Percentiles rank a stretch among this genome's conserved stretches.
phyloP scores from a whole-genome alignment of 2,797 vertebrate genomes.

The Muscicapa comitata region DNA sequence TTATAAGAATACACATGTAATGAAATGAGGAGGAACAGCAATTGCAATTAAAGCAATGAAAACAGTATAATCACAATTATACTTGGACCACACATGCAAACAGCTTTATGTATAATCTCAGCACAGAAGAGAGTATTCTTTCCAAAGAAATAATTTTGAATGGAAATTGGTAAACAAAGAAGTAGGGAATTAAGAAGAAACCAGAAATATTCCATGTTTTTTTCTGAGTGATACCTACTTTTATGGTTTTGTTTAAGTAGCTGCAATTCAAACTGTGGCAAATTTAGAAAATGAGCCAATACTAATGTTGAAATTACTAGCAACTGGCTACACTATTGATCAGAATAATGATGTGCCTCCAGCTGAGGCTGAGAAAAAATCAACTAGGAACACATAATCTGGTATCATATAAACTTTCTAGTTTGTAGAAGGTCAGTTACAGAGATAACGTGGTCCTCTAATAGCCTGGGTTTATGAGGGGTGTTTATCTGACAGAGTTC shows the following conservation, averaged over 20 bases:
- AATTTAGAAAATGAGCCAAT: background rate
- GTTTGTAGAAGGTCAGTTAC: slow-evolving; percentile 9
- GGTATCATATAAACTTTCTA: background rate
- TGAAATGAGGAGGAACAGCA: background rate
- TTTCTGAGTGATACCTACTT: background rate
- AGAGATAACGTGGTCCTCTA: background rate
- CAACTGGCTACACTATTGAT: background rate
- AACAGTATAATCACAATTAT: background rate
- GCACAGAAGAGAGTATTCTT: background rate
- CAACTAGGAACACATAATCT: background rate
- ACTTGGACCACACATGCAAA: background rate
- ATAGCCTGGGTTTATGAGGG: background rate
- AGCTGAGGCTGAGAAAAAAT: slow-evolving; percentile 20
- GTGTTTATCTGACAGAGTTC: slow-evolving; percentile 23
- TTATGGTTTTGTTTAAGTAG: background rate
- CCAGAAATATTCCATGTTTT: background rate
- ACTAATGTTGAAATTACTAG: background rate
- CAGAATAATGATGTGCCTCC: background rate
- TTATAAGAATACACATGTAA: background rate
- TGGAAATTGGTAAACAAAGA: background rate
- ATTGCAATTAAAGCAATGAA: background rate
- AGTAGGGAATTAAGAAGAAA: background rate
- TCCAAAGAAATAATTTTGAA: background rate
- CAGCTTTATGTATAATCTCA: background rate
- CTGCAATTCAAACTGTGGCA: background rate